These are phyloP conservation scores for Amphiprion ocellaris DNA, from an alignment of 2,113 vertebrate species.

Conservation along the genomic window DNA sequence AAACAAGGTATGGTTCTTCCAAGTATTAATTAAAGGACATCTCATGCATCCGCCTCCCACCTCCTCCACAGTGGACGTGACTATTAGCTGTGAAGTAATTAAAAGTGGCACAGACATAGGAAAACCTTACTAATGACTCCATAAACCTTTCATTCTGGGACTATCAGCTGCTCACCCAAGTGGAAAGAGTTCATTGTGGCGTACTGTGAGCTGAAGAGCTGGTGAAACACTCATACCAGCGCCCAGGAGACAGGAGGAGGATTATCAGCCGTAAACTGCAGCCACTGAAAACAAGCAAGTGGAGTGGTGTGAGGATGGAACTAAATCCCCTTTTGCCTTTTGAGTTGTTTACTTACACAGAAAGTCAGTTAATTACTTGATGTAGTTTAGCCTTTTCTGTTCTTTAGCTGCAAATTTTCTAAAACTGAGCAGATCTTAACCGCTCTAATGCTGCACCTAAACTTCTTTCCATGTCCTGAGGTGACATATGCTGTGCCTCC, in stretches of 20 bases:
- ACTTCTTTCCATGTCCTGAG: background rate
- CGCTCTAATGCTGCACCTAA: background rate
- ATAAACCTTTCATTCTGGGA: constrained; percentile 67
- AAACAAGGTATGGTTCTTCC: constrained; percentile 3
- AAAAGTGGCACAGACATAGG: constrained; percentile 70
- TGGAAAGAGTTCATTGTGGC: constrained; percentile 57
- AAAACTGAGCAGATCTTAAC: background rate
- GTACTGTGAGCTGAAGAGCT: constrained; percentile 30
- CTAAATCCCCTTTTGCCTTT: constrained; percentile 1
- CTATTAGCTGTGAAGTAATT: constrained; percentile 65
- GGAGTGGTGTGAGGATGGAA: constrained; percentile 5
- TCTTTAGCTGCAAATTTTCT: no score
- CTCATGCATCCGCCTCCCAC: constrained; percentile 7
- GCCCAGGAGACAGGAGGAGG: constrained; percentile 36
- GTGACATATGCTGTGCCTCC: background rate
- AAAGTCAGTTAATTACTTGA: background rate
- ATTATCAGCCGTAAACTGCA: constrained; percentile 54
- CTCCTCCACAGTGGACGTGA: constrained; percentile 39
- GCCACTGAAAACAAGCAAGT: constrained; percentile 24
- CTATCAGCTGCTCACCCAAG: constrained; percentile 65
- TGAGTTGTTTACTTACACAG: background rate
- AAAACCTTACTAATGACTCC: constrained; percentile 72
- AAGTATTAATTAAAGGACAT: constrained; percentile 54
- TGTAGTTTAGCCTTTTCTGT: background rate
- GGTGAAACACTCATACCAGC: constrained; percentile 33